Evolutionary conservation across 2,113 vertebrate species (phyloP).

Genomic region (Pelodiscus sinensis): DNA sequence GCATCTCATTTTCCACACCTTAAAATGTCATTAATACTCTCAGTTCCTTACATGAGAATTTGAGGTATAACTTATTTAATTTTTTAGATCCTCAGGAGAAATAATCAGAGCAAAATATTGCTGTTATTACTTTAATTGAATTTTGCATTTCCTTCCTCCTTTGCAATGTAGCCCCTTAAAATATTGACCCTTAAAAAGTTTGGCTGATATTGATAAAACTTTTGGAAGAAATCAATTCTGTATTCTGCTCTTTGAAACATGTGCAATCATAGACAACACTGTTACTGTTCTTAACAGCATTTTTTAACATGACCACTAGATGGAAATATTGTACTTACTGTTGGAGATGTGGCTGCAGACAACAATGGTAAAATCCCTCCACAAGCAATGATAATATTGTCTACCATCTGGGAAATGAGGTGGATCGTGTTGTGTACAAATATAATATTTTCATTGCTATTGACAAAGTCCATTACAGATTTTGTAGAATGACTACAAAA

Average conservation of each 20-base stretch:
- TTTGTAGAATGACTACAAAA: slow-evolving; percentile 95
- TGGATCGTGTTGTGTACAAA: slow-evolving; percentile 99
- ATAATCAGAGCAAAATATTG: not conserved
- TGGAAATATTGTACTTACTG: slow-evolving; percentile 88
- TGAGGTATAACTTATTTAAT: not conserved
- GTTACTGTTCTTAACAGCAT: slow-evolving; percentile 9
- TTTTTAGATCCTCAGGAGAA: not conserved
- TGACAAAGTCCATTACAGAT: slow-evolving; percentile 99
- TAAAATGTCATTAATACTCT: not conserved
- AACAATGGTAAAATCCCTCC: slow-evolving; percentile 98
- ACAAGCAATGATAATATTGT: slow-evolving; percentile 99
- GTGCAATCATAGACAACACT: not conserved
- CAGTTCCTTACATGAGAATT: not conserved
- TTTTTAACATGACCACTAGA: slow-evolving; percentile 72
- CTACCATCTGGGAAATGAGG: slow-evolving; percentile 99
- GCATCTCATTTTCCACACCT: not conserved
- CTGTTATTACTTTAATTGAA: not conserved
- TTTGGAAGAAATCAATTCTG: not conserved
- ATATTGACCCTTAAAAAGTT: not conserved
- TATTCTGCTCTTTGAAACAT: not conserved
- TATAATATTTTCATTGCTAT: slow-evolving; percentile 99
- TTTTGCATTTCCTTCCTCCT: not conserved
- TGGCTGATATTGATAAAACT: not conserved
- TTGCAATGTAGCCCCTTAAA: not conserved
- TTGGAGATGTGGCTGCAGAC: slow-evolving; percentile 95